A percentile compares a stretch with the other conserved stretches of the same genome.
These are phyloP conservation scores for Dicentrarchus labrax DNA, from an alignment of 2,113 vertebrate species.

Conservation along the genomic window DNA sequence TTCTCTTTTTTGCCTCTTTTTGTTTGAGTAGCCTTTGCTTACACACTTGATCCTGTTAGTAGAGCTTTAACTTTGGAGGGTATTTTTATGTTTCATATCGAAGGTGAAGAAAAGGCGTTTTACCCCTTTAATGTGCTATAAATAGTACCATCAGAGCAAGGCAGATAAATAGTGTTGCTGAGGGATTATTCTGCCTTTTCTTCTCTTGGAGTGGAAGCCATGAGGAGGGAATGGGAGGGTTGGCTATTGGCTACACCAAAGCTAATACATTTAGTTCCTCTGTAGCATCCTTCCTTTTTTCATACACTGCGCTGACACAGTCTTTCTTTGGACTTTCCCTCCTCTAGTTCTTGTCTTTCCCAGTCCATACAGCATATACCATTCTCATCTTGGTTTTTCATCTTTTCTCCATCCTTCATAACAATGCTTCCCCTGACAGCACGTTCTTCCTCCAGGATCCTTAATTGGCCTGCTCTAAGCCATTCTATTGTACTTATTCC, in stretches of 20 bases:
- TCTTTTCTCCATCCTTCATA: slow-evolving; percentile 10
- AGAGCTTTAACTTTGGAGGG: slow-evolving; percentile 36
- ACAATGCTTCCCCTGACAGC: slow-evolving; percentile 3
- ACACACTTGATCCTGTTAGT: slow-evolving; percentile 47
- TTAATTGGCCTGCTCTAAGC: slow-evolving; percentile 33
- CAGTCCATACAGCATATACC: slow-evolving; percentile 8
- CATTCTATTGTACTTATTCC: slow-evolving; percentile 15
- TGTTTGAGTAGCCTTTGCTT: slow-evolving; percentile 14
- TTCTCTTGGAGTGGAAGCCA: slow-evolving; percentile 33
- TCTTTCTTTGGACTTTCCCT: slow-evolving; percentile 23
- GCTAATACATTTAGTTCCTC: slow-evolving; percentile 40
- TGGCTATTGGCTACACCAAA: slow-evolving; percentile 31
- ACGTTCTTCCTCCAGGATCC: slow-evolving; percentile 11
- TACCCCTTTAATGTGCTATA: slow-evolving; percentile 51
- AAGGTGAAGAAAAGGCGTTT: slow-evolving; percentile 34
- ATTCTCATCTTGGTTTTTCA: slow-evolving; percentile 16
- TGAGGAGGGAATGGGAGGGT: slow-evolving; percentile 22
- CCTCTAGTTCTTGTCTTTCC: background rate
- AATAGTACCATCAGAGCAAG: slow-evolving; percentile 53
- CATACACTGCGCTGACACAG: slow-evolving; percentile 11
- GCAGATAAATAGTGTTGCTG: slow-evolving; percentile 49
- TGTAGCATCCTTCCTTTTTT: slow-evolving; percentile 20
- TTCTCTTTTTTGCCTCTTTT: background rate
- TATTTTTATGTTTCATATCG: slow-evolving; percentile 46
- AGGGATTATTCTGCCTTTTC: slow-evolving; percentile 61